phyloP scores from a whole-genome alignment of 2,888 invertebrate genomes.

The Caenorhabditis becei region DNA sequence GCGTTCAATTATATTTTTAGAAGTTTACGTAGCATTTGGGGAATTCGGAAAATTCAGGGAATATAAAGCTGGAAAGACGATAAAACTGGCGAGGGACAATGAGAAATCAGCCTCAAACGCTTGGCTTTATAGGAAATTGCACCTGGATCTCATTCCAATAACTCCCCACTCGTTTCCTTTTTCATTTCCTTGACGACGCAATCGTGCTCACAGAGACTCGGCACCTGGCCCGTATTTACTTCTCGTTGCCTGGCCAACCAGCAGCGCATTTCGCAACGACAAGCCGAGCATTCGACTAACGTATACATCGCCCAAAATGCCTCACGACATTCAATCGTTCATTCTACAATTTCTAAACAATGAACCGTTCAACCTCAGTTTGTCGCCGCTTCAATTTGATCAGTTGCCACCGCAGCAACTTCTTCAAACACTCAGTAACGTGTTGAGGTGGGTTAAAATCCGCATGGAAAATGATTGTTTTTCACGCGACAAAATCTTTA shows the following conservation, averaged over 20 bases:
- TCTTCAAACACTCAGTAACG: conserved; percentile 88
- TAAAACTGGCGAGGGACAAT: no score
- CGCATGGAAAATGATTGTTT: conserved; percentile 6
- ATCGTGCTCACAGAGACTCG: conserved; percentile 4
- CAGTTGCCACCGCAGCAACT: conserved; percentile 88
- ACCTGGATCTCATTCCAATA: conserved; percentile 13
- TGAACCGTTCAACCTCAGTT: conserved; percentile 87
- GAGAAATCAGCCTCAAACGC: neutral
- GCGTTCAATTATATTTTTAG: neutral
- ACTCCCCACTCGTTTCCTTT: neutral
- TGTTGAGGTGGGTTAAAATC: conserved; percentile 83
- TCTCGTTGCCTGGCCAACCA: conserved; percentile 32
- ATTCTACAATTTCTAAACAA: conserved; percentile 88
- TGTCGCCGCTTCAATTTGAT: conserved; percentile 91
- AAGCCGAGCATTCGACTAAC: conserved; percentile 1
- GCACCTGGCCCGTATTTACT: conserved; percentile 26
- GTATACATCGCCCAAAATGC: conserved; percentile 15
- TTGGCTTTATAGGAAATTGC: conserved; percentile 1
- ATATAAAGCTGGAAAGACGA: no score
- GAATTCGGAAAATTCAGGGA: no score
- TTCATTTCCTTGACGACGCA: conserved; percentile 3
- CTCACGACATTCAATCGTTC: conserved; percentile 67
- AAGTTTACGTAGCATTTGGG: no score
- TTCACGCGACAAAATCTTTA: neutral
- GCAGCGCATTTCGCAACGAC: conserved; percentile 11